A percentile compares a stretch with the other conserved stretches of the same genome.
Evolutionary conservation across 2,113 vertebrate species (phyloP).

Genomic region (Gopherus flavomarginatus): DNA sequence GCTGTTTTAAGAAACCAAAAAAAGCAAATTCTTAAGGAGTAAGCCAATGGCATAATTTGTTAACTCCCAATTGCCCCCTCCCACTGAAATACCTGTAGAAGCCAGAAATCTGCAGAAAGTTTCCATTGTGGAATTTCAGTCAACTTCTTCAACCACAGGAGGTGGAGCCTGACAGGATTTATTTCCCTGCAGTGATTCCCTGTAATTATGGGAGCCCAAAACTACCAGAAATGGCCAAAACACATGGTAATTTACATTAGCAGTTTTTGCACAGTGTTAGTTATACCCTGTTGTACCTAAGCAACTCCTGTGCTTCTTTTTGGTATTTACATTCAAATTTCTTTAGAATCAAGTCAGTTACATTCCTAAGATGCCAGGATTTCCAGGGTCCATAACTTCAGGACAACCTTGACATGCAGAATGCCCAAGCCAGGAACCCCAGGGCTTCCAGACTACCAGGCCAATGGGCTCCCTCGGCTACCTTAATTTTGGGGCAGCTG

Average conservation of each 20-base stretch:
- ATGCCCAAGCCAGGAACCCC: neutral
- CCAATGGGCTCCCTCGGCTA: neutral
- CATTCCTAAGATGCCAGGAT: neutral
- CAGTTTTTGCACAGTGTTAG: neutral
- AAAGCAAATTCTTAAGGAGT: neutral
- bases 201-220: neutral
- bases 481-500: neutral
- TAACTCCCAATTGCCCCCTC: neutral
- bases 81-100: neutral
- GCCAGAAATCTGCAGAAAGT: neutral
- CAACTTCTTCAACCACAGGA: neutral
- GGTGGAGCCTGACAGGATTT: neutral
- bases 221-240: neutral
- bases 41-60: neutral
- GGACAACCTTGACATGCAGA: neutral
- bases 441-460: neutral
- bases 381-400: neutral
- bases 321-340: neutral
- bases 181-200: neutral
- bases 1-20: neutral
- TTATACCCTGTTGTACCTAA: neutral
- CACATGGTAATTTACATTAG: neutral
- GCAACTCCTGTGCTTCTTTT: neutral
- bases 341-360: neutral
- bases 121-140: neutral